A percentile compares a stretch with the other conserved stretches of the same genome.
phyloP scores from a whole-genome alignment of 1,140 invertebrate genomes.

The Lordiphosa mommai region DNA sequence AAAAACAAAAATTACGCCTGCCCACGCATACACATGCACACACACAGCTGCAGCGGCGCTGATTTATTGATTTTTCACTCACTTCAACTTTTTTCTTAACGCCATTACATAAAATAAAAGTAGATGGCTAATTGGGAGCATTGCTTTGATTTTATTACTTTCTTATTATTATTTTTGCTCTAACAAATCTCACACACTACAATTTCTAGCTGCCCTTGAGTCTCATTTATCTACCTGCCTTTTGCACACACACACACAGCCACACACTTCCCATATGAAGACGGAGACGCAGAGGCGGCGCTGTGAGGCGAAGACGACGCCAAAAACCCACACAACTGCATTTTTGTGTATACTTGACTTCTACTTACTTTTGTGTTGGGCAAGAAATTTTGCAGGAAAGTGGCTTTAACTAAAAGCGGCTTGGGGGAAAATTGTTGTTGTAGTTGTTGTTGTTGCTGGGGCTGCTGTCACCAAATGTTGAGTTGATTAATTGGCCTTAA shows the following conservation, averaged over 20 bases:
- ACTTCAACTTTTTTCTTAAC: constrained; percentile 19
- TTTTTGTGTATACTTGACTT: constrained; percentile 52
- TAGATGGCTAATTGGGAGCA: not conserved
- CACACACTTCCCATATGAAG: constrained; percentile 18
- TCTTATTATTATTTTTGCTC: too few species aligned
- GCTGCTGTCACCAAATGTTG: too few species aligned
- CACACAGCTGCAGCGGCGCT: constrained; percentile 65
- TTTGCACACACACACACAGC: constrained; percentile 28
- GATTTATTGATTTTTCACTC: constrained; percentile 72
- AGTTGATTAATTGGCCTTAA: too few species aligned
- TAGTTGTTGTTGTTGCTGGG: constrained; percentile 15
- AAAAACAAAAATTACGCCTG: constrained; percentile 37
- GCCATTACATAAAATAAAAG: constrained; percentile 58
- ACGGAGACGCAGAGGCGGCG: constrained; percentile 21
- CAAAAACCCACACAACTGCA: constrained; percentile 49
- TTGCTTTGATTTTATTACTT: too few species aligned
- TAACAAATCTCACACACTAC: too few species aligned
- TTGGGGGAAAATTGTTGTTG: constrained; percentile 20
- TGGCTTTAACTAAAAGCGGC: constrained; percentile 15
- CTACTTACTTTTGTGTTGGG: constrained; percentile 49
- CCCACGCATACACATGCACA: constrained; percentile 50
- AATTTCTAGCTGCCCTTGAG: constrained; percentile 66
- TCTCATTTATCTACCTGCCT: constrained; percentile 60
- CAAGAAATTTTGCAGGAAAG: constrained; percentile 46
- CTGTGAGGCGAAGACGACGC: constrained; percentile 43